Evolutionary conservation across 2,888 invertebrate genomes (phyloP).

Genomic region (Allophyes oxyacanthae): DNA sequence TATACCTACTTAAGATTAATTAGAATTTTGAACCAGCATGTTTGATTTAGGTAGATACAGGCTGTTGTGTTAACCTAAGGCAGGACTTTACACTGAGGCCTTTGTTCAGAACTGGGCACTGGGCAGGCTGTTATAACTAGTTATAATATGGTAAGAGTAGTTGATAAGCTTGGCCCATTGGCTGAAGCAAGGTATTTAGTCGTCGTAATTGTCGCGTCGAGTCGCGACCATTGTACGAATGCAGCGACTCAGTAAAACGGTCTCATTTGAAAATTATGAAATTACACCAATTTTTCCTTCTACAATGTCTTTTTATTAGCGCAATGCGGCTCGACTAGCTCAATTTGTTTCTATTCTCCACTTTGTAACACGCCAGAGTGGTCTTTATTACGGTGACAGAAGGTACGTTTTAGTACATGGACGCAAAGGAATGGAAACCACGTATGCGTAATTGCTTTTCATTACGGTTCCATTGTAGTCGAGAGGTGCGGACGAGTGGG

Average conservation of each 20-base stretch:
- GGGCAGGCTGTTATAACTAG: too few species aligned
- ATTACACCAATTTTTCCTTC: conserved; percentile 83
- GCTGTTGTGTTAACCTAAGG: too few species aligned
- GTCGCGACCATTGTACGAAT: conserved; percentile 54
- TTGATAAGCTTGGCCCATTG: conserved; percentile 15
- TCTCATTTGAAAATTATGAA: conserved; percentile 81
- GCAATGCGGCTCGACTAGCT: conserved; percentile 76
- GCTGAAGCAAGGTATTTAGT: conserved; percentile 29
- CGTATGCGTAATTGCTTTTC: conserved; percentile 89
- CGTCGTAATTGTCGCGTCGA: conserved; percentile 47
- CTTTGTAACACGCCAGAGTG: conserved; percentile 47
- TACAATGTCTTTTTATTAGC: conserved; percentile 87
- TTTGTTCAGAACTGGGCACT: too few species aligned
- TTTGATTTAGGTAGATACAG: too few species aligned
- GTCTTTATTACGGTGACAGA: conserved; percentile 52
- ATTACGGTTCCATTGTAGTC: conserved; percentile 84
- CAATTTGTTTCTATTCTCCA: conserved; percentile 86
- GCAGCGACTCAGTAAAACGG: conserved; percentile 57
- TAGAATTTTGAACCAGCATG: too few species aligned
- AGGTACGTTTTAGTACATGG: conserved; percentile 55
- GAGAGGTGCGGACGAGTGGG: conserved; percentile 61
- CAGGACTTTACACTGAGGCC: too few species aligned
- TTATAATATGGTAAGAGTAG: neutral
- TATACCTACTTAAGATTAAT: too few species aligned
- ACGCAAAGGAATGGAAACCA: conserved; percentile 74